Base-by-base conservation (phyloP, 2,113 vertebrate genomes). In the Pheucticus melanocephalus region DNA sequence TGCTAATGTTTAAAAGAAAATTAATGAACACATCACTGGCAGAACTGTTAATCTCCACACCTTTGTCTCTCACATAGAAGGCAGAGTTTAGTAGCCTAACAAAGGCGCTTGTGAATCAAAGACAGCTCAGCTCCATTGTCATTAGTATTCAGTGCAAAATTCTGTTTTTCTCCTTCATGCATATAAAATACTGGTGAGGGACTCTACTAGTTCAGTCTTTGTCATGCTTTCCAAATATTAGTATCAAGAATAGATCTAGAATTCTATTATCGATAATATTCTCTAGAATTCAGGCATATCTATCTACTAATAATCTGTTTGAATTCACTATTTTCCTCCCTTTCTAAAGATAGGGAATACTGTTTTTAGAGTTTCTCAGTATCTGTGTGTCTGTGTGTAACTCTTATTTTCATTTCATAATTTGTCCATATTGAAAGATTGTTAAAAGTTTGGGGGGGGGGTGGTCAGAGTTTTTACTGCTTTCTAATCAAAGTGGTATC, bases 391-490 rank as follows among this genome's bases (percentile, higher is more conserved):
- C 63, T 45, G 33, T 63, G 21, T 68, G 13, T 66, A 83, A 51
- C 14, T 60, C 21, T n/a, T 63, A 30, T 8, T 70, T 71, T 37
- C 27, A 57, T 33, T 42, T 90, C 28, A 63, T 18, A 33, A 75
- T 84, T 86, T 47, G 24, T 66, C 15, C 7, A 14, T 47, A 31
- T 40, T 57, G 44, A 82, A 88, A 61, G 21, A 59, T 14, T 31
- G 20, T 12, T 48, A 37, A 47, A 70, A 42, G 9, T 53, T 44
- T 44, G 17, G 4, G 2, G 3, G 47, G 23, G 47, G 12, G 31
- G 7, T 2, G 2, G 17, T 12, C 6, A 2, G 2, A 2, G 1
- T 19, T 61, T 51, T 15, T 47, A 37, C 53, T 13, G 6, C 4
- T 30, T 28, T n/a, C 7, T 22, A 40, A 21, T 37, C 4, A 1